Evolutionary conservation across 92 coral and sea anemone genomes (phyloP).

Genomic region (Epizoanthus illoricatus): DNA sequence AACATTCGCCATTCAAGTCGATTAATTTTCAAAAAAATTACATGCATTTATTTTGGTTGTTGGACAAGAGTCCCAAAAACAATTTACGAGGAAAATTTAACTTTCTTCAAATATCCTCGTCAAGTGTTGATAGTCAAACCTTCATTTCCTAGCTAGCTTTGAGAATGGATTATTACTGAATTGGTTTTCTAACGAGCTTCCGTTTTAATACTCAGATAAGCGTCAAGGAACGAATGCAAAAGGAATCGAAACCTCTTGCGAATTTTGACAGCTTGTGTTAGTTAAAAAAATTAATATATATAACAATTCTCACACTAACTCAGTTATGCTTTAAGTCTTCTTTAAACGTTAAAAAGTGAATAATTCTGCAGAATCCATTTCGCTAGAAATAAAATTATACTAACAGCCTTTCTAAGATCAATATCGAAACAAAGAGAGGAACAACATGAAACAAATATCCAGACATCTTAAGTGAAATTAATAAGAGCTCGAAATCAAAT

Average conservation of each 20-base stretch:
- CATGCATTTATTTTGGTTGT: not conserved
- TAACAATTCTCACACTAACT: no score
- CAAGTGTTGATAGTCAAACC: not conserved
- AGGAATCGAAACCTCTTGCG: not conserved
- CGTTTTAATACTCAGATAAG: not conserved
- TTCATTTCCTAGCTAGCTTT: conserved; percentile 2
- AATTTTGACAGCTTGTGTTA: not conserved
- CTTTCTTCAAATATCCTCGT: not conserved
- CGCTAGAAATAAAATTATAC: conserved; percentile 2
- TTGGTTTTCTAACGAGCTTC: conserved; percentile 12
- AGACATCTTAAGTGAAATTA: conserved; percentile 39
- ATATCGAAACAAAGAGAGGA: not conserved
- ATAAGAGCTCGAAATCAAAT: conserved; percentile 37
- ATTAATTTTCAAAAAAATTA: not conserved
- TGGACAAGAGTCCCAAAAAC: not conserved
- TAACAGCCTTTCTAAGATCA: not conserved
- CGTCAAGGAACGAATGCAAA: not conserved
- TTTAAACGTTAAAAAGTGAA: not conserved
- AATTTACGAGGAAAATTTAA: not conserved
- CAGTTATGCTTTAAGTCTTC: not conserved
- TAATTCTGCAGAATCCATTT: not conserved
- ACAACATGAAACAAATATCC: not conserved
- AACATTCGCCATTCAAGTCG: no score
- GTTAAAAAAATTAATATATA: not conserved
- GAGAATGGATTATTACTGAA: not conserved